Evolutionary conservation across 2,888 invertebrate genomes (phyloP), one percentile per base, ranked within the genome.

Genomic region (Dryocosmus kuriphilus): DNA sequence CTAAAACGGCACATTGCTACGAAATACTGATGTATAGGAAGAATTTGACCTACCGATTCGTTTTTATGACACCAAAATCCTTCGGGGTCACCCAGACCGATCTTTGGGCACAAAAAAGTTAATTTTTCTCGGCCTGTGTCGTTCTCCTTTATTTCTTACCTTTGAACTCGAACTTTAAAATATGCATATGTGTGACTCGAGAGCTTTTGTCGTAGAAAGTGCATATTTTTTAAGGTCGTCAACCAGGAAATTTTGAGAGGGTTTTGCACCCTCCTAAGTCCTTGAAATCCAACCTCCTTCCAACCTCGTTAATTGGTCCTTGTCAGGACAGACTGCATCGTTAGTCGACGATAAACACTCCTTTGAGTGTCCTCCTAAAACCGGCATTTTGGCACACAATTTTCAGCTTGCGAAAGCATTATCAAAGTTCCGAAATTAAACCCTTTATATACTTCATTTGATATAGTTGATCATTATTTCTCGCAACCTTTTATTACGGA

Each of bases 301-400:
- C n/a, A 51, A n/a, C n/a, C 51, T 51, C 51, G 51, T 51, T 51
- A 51, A 51, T 51, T 51, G 51, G n/a, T 51, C n/a, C 51, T 51
- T 51, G 51, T 51, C 7, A n/a, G 51, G n/a, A n/a, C 51, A n/a
- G 51, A 51, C 51, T n/a, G n/a, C 51, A 8, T 51, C n/a, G 51
- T 51, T 51, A 51, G 19, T 51, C n/a, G 51, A 8, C 2, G 51
- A n/a, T 51, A 51, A 51, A 51, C 51, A 51, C 8, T 51, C 51
- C 51, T 51, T 51, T 51, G 51, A 51, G n/a, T 16, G n/a, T 51
- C 51, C 51, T n/a, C 7, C 46, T 8, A 51, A 51, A n/a, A 2
- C n/a, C 51, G 41, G n/a, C 51, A 51, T 51, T 51, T n/a, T 51
- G 8, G 8, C n/a, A 51, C 51, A n/a, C 2, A 9, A n/a, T 51